Conservation (phyloP, 2,797 vertebrate species). For the Gadopsis marmoratus region DNA sequence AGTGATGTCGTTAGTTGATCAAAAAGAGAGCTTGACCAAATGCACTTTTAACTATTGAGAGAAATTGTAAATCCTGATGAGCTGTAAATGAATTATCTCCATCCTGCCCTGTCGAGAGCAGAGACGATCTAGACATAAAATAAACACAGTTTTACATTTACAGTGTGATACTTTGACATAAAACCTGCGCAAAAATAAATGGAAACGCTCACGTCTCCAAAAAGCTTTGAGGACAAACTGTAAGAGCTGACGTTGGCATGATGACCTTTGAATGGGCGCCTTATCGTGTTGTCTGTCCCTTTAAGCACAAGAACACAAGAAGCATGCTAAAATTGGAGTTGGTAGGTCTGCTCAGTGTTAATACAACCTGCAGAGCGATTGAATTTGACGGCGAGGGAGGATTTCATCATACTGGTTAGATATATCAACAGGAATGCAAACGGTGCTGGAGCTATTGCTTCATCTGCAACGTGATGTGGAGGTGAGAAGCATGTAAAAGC, state of each 20-base stretch:
- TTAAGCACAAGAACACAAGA: constrained; percentile 4
- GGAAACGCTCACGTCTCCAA: background rate
- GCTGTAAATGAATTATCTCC: background rate
- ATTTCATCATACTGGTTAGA: constrained; percentile 40
- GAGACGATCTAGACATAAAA: background rate
- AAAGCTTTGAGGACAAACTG: background rate
- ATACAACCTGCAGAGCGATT: constrained; percentile 7
- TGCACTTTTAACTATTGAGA: background rate
- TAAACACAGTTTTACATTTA: background rate
- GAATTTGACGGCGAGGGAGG: constrained; percentile 32
- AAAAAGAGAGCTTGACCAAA: background rate
- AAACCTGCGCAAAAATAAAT: constrained; percentile 1
- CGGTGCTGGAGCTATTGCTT: constrained; percentile 13
- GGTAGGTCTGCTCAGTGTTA: background rate
- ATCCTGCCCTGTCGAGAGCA: background rate
- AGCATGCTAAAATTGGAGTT: background rate
- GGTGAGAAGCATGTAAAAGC: constrained; percentile 2
- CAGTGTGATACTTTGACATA: background rate
- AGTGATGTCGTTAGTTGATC: background rate
- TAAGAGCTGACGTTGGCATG: background rate
- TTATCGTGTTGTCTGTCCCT: constrained; percentile 18
- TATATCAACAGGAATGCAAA: constrained; percentile 18
- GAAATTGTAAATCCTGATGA: background rate
- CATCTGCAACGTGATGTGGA: constrained; percentile 18
- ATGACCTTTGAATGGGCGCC: constrained; percentile 25